Conservation (phyloP, 2,888 invertebrate genomes). For the Thalpophila matura region DNA sequence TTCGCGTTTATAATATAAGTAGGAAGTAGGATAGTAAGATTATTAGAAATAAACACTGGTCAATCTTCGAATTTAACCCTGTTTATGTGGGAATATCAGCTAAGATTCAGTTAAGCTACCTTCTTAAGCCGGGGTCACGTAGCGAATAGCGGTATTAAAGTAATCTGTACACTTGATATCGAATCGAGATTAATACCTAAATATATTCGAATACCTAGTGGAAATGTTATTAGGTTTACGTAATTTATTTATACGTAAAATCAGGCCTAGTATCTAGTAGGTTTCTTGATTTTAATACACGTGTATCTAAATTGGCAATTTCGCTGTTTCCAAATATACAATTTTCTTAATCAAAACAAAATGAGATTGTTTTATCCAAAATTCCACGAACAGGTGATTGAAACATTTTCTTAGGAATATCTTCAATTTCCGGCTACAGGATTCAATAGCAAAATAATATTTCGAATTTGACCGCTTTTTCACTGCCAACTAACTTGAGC, state of each 20-base stretch:
- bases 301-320: neutral
- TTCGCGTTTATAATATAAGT: no score
- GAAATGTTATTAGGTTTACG: neutral
- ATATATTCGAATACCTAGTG: slow-evolving; percentile 11
- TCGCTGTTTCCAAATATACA: no score
- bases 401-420: neutral
- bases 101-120: slow-evolving; percentile 26
- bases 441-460: neutral
- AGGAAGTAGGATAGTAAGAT: no score
- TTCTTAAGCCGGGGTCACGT: slow-evolving; percentile 44
- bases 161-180: slow-evolving; percentile 10
- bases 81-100: slow-evolving; percentile 6
- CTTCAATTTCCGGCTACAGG: neutral
- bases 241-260: neutral
- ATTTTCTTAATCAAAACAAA: no score
- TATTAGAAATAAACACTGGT: no score
- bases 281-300: neutral
- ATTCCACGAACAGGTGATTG: neutral
- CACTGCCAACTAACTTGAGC: neutral
- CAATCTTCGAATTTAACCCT: slow-evolving; percentile 1
- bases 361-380: neutral
- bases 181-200: slow-evolving; percentile 6
- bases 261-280: neutral
- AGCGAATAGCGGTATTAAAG: slow-evolving; percentile 20
- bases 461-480: slow-evolving; percentile 20